A percentile compares a stretch with the other conserved stretches of the same genome.
phyloP scores from a whole-genome alignment of 2,113 vertebrate genomes.

The Hystrix cristata region DNA sequence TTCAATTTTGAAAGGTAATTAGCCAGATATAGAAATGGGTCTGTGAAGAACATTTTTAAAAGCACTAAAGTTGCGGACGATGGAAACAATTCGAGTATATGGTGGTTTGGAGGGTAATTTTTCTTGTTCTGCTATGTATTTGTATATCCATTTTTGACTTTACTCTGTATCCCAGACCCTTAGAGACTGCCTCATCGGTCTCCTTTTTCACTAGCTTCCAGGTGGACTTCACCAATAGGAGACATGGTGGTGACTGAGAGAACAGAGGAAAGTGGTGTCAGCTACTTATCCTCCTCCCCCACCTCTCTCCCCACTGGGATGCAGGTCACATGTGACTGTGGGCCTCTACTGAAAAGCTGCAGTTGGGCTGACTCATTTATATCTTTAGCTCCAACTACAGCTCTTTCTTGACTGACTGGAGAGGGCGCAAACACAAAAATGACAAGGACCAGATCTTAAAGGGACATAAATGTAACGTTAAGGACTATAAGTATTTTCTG shows the following conservation, averaged over 20 bases:
- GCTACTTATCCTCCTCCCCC: no score
- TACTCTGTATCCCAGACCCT: background rate
- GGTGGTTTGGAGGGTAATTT: no score
- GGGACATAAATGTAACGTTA: background rate
- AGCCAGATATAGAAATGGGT: background rate
- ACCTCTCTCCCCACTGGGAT: no score
- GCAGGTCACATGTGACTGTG: background rate
- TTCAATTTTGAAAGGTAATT: background rate
- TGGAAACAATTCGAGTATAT: background rate
- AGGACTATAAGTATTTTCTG: constrained; percentile 16
- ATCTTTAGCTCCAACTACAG: background rate
- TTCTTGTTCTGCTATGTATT: background rate
- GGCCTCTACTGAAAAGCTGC: background rate
- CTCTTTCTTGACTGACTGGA: background rate
- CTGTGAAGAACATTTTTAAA: background rate
- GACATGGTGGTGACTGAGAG: background rate
- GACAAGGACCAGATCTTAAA: background rate
- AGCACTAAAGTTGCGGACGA: background rate
- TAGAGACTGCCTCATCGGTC: background rate
- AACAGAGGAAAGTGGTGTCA: background rate
- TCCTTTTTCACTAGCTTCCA: background rate
- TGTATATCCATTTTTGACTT: no score
- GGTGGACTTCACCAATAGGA: background rate
- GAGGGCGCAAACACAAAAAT: background rate
- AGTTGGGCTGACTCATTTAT: background rate